A percentile compares a stretch with the other conserved stretches of the same genome.
Evolutionary conservation across 2,797 vertebrate species (phyloP).

Genomic region (Sebastolobus alascanus): DNA sequence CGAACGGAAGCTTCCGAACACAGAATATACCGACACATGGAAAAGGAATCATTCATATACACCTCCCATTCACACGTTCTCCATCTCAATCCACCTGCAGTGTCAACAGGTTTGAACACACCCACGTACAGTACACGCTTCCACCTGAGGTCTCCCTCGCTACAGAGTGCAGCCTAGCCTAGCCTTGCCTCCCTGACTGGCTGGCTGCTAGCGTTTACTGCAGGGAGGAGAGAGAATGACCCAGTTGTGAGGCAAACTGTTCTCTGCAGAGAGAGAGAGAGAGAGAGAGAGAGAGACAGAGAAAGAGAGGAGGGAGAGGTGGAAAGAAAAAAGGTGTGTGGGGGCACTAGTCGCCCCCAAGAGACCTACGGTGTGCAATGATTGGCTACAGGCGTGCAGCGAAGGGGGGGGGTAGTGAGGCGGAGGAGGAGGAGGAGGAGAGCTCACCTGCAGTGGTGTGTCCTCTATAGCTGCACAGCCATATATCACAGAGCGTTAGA

Average conservation of each 20-base stretch:
- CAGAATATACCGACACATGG: constrained; percentile 2
- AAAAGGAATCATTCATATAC: constrained; percentile 32
- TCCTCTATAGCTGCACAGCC: constrained; percentile 65
- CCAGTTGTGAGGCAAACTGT: constrained; percentile 83
- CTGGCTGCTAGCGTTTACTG: constrained; percentile 72
- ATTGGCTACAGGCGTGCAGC: constrained; percentile 68
- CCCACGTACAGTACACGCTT: neutral
- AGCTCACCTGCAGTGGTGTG: constrained; percentile 74
- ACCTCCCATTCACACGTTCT: constrained; percentile 11
- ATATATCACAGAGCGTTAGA: constrained; percentile 65
- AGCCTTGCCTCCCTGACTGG: constrained; percentile 57
- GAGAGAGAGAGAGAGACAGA: constrained; percentile 1
- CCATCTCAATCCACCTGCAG: constrained; percentile 11
- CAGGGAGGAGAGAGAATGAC: constrained; percentile 79
- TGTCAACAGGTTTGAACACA: constrained; percentile 29
- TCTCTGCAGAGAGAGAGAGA: constrained; percentile 62
- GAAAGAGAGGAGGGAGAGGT: constrained; percentile 34
- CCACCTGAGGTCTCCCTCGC: constrained; percentile 41
- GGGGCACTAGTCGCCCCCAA: constrained; percentile 53
- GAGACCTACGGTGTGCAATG: constrained; percentile 60
- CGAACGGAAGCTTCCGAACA: constrained; percentile 25
- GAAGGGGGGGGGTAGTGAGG: constrained; percentile 24
- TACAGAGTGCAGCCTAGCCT: constrained; percentile 34
- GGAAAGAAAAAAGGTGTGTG: constrained; percentile 61
- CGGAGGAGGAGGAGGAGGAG: constrained; percentile 45